phyloP scores from a whole-genome alignment of 1,140 invertebrate genomes.

The Caerostris extrusa region DNA sequence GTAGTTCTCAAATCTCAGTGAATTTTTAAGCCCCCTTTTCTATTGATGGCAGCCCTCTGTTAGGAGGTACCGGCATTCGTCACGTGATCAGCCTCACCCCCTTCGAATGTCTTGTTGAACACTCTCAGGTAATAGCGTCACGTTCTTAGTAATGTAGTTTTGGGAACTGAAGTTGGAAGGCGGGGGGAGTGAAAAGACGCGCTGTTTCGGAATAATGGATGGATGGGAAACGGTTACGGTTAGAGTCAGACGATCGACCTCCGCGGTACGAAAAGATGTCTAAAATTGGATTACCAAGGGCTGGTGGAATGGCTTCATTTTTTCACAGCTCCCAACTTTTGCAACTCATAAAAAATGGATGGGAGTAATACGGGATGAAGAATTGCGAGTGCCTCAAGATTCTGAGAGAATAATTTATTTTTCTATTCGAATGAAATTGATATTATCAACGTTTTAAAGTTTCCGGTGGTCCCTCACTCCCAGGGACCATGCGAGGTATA shows the following conservation, averaged over 20 bases:
- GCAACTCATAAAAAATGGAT: conserved; percentile 9
- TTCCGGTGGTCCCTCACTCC: background rate
- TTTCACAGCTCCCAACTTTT: conserved; percentile 11
- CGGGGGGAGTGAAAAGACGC: background rate
- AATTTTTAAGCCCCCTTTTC: background rate
- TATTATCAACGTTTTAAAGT: conserved; percentile 28
- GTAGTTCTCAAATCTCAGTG: background rate
- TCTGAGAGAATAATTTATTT: conserved; percentile 12
- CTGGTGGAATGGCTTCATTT: conserved; percentile 34
- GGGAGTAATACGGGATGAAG: conserved; percentile 9
- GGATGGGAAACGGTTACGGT: background rate
- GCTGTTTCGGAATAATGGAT: conserved; percentile 29
- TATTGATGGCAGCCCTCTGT: background rate
- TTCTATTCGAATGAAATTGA: background rate
- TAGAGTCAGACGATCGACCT: conserved; percentile 21
- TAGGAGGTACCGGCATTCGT: background rate
- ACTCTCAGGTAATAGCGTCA: conserved; percentile 41
- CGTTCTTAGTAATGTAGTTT: conserved; percentile 25
- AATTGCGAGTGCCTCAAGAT: background rate
- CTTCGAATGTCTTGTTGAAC: background rate
- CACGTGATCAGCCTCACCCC: conserved; percentile 1
- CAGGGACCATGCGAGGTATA: background rate
- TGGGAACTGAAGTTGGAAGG: background rate
- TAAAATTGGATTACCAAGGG: conserved; percentile 17
- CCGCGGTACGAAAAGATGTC: background rate